Evolutionary conservation across 2,113 vertebrate species (phyloP).

Genomic region (Nibea albiflora): DNA sequence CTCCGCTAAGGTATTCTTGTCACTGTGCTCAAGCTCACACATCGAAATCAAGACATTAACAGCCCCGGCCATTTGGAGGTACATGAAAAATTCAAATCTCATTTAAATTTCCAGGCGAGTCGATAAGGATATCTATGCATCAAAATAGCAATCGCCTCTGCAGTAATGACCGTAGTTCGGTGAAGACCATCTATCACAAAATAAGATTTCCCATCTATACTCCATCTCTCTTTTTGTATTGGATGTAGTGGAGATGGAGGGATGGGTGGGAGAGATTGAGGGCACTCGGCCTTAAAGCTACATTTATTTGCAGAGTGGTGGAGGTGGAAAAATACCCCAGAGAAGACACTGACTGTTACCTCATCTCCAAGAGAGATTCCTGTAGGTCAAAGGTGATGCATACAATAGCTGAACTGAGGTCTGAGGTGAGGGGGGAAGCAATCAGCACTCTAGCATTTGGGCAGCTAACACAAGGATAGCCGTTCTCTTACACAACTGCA

Average conservation of each 20-base stretch:
- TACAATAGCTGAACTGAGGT: background rate
- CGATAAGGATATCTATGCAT: conserved; percentile 76
- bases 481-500: background rate
- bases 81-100: conserved; percentile 82
- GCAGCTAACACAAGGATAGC: background rate
- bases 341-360: conserved; percentile 46
- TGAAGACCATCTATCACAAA: conserved; percentile 69
- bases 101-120: conserved; percentile 74
- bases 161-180: conserved; percentile 70
- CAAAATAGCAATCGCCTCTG: conserved; percentile 68
- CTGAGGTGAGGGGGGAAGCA: background rate
- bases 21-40: conserved; percentile 51
- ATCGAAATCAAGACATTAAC: conserved; percentile 67
- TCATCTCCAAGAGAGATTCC: conserved; percentile 13
- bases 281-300: conserved; percentile 21
- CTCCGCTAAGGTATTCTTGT: conserved; percentile 53
- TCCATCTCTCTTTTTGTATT: conserved; percentile 44
- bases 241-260: conserved; percentile 39
- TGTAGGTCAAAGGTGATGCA: conserved; percentile 49
- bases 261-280: conserved; percentile 58
- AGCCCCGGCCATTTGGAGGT: conserved; percentile 68
- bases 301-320: conserved; percentile 55
- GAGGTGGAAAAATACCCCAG: conserved; percentile 35
- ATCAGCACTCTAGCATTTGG: background rate
- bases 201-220: conserved; percentile 56